A percentile compares a stretch with the other conserved stretches of the same genome.
Conservation (phyloP, 2,113 vertebrate genomes). For the Pelecanoides urinatrix region DNA sequence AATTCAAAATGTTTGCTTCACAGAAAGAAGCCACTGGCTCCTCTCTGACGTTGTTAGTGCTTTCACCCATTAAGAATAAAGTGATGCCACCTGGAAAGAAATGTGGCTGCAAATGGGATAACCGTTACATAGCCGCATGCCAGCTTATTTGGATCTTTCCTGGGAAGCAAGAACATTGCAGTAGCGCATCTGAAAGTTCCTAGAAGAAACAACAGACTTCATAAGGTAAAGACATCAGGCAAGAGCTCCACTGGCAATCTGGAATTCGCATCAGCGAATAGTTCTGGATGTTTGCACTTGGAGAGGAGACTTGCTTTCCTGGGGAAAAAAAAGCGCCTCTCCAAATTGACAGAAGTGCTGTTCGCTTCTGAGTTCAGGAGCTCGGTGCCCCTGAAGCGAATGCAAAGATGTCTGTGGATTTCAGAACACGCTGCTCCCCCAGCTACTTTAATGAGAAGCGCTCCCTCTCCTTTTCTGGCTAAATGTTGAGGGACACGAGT, state of each 20-base stretch:
- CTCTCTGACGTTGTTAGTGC: constrained; percentile 17
- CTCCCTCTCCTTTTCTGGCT: background rate
- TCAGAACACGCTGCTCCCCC: accelerated
- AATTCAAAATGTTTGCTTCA: background rate
- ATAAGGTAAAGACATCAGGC: constrained; percentile 15
- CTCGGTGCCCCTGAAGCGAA: accelerated
- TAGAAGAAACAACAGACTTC: background rate
- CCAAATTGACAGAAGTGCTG: accelerated
- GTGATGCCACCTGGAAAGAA: constrained; percentile 29
- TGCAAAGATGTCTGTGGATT: background rate
- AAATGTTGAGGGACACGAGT: accelerated
- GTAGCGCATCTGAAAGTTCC: background rate
- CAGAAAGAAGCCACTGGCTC: background rate
- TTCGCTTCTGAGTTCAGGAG: background rate
- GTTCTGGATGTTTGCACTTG: background rate
- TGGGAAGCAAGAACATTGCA: background rate
- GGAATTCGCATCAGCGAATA: background rate
- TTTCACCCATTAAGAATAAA: constrained; percentile 1
- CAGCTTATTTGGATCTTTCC: constrained; percentile 4
- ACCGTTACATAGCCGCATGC: constrained; percentile 14
- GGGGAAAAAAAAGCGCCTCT: background rate
- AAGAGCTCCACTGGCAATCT: background rate
- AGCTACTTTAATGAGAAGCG: accelerated
- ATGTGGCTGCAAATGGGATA: constrained; percentile 25
- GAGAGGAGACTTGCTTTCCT: background rate